These are phyloP conservation scores for Hippocampus kuda DNA, from an alignment of 2,797 vertebrate genomes.

Conservation along the genomic window DNA sequence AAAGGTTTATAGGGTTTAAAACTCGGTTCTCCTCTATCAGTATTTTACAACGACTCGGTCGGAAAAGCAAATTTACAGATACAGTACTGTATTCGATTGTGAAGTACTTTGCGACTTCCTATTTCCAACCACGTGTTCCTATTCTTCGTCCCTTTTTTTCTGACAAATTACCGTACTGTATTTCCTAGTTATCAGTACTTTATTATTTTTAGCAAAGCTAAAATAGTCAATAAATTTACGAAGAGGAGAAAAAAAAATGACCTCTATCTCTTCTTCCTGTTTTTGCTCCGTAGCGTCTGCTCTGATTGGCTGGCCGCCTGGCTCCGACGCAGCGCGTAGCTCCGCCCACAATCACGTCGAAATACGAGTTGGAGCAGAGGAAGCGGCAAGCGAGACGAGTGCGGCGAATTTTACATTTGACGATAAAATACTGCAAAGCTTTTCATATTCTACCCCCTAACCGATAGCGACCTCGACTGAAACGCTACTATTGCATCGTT, in stretches of 20 bases:
- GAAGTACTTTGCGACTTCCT: background rate
- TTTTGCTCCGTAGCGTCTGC: constrained; percentile 22
- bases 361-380: constrained; percentile 49
- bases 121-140: background rate
- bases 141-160: background rate
- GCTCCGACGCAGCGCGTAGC: constrained; percentile 56
- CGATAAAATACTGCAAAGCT: constrained; percentile 1
- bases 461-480: constrained; percentile 10
- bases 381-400: constrained; percentile 30
- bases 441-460: background rate
- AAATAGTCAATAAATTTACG: no score
- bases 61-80: background rate
- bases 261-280: constrained; percentile 10
- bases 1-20: no score
- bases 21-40: background rate
- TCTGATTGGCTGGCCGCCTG: constrained; percentile 50
- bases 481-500: constrained; percentile 21
- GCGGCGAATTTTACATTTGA: constrained; percentile 7
- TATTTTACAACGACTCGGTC: background rate
- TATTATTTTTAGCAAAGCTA: no score
- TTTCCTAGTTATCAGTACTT: constrained; percentile 2
- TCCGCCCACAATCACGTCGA: constrained; percentile 61
- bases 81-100: no score
- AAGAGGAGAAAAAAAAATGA: constrained; percentile 10
- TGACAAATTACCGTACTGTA: background rate